These are phyloP conservation scores for Lepidothrix coronata DNA, from an alignment of 2,113 vertebrate species.

Conservation along the genomic window DNA sequence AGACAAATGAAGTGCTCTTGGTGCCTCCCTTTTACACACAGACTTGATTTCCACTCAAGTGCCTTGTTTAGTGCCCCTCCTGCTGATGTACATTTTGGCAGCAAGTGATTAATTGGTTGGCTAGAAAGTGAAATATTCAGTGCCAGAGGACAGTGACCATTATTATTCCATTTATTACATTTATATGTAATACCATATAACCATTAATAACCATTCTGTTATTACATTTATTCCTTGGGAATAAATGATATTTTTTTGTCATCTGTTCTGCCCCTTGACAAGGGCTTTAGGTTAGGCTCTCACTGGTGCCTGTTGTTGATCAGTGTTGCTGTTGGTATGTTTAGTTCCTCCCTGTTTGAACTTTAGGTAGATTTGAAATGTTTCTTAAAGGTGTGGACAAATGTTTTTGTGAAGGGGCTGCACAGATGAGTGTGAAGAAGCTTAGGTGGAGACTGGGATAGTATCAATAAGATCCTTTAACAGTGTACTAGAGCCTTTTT, in stretches of 20 bases:
- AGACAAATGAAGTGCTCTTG: neutral
- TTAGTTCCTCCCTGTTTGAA: neutral
- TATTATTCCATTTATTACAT: too few species aligned
- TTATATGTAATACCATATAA: too few species aligned
- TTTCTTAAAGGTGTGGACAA: neutral
- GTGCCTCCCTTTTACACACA: neutral
- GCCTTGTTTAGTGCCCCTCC: neutral
- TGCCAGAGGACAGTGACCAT: neutral
- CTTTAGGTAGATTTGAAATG: neutral
- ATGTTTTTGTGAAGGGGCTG: neutral
- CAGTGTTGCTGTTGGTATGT: neutral
- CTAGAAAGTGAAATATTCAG: neutral
- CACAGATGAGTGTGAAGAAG: neutral
- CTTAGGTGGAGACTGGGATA: neutral
- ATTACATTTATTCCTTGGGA: neutral
- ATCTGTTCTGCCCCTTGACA: neutral
- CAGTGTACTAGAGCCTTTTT: neutral
- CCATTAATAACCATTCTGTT: too few species aligned
- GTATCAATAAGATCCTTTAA: neutral
- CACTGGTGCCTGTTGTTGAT: neutral
- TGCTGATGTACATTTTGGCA: neutral
- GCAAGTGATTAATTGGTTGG: neutral
- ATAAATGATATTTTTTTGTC: neutral
- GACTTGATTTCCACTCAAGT: neutral
- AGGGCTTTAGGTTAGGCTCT: neutral